Percentiles rank a stretch among this genome's conserved stretches.
Evolutionary conservation across 2,888 invertebrate genomes (phyloP).

Genomic region (Gari tellinella): DNA sequence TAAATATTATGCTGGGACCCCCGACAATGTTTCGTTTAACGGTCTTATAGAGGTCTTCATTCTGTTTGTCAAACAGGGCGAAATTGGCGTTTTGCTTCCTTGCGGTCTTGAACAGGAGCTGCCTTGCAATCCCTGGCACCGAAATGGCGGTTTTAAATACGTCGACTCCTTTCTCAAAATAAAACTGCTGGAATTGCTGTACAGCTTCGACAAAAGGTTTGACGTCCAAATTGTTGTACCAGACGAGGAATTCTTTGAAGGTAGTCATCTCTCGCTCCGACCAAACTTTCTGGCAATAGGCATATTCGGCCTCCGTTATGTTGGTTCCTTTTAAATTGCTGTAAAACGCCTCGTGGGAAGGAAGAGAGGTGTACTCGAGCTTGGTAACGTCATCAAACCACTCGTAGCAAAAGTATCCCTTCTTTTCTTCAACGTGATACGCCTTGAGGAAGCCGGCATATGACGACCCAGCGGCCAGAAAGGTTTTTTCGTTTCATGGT

Average conservation of each 20-base stretch:
- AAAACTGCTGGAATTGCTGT: slow-evolving; percentile 44
- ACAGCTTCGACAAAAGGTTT: slow-evolving; percentile 58
- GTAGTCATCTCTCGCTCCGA: slow-evolving; percentile 47
- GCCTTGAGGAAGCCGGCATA: slow-evolving; percentile 57
- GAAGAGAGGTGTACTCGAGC: slow-evolving; percentile 1
- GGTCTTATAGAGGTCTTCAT: slow-evolving; percentile 50
- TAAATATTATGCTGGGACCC: slow-evolving; percentile 36
- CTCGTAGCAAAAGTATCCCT: slow-evolving; percentile 38
- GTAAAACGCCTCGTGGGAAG: slow-evolving; percentile 21
- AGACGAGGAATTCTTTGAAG: slow-evolving; percentile 59
- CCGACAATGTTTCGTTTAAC: slow-evolving; percentile 46
- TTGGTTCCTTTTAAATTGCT: slow-evolving; percentile 9
- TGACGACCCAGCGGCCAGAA: slow-evolving; percentile 36
- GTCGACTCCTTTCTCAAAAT: slow-evolving; percentile 51
- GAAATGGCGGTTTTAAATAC: slow-evolving; percentile 57
- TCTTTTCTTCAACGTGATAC: slow-evolving; percentile 45
- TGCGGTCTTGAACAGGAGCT: slow-evolving; percentile 8
- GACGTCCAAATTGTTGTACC: slow-evolving; percentile 62
- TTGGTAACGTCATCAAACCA: slow-evolving; percentile 23
- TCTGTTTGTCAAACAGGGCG: slow-evolving; percentile 41
- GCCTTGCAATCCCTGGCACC: slow-evolving; percentile 48
- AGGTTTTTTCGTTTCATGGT: slow-evolving; percentile 2
- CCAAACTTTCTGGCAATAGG: slow-evolving; percentile 47
- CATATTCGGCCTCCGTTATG: slow-evolving; percentile 21
- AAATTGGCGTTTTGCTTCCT: slow-evolving; percentile 7